Evolutionary conservation across 2,888 invertebrate genomes (phyloP).

Genomic region (Eilema sororculum): DNA sequence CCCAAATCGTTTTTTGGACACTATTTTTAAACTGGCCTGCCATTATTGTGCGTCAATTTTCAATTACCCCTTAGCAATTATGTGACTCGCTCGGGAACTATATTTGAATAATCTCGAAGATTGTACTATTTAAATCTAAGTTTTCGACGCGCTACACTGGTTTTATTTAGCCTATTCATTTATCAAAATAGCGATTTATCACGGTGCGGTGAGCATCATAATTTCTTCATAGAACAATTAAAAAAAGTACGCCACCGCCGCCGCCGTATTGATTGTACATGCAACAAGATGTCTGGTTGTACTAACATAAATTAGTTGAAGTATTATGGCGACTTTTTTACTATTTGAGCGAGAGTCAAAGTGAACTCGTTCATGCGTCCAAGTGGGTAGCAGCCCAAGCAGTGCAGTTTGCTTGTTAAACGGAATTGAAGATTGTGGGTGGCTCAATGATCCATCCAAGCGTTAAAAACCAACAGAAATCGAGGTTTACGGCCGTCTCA

Average conservation of each 20-base stretch:
- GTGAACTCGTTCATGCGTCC: constrained; percentile 26
- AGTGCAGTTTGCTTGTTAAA: constrained; percentile 20
- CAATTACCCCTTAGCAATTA: not conserved
- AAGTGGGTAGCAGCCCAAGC: constrained; percentile 36
- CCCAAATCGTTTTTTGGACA: not conserved
- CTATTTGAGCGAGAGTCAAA: constrained; percentile 18
- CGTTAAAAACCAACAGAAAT: constrained; percentile 12
- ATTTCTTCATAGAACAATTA: constrained; percentile 8
- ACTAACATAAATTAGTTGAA: not conserved
- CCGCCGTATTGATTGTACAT: not conserved
- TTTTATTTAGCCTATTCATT: not conserved
- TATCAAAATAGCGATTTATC: constrained; percentile 6
- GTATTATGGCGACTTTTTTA: constrained; percentile 8
- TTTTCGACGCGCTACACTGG: not conserved
- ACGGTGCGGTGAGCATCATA: constrained; percentile 8
- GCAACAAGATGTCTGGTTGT: constrained; percentile 1
- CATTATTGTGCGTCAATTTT: not conserved
- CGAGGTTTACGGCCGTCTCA: constrained; percentile 13
- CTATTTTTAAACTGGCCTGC: not conserved
- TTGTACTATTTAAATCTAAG: not conserved
- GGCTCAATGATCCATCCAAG: constrained; percentile 23
- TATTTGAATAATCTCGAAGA: not conserved
- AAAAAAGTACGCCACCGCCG: not conserved
- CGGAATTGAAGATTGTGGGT: constrained; percentile 20
- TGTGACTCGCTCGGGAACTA: not conserved